A percentile compares a stretch with the other conserved stretches of the same genome.
Conservation (phyloP, 53 echinoderm and acorn worm genomes). For the Astropecten irregularis region DNA sequence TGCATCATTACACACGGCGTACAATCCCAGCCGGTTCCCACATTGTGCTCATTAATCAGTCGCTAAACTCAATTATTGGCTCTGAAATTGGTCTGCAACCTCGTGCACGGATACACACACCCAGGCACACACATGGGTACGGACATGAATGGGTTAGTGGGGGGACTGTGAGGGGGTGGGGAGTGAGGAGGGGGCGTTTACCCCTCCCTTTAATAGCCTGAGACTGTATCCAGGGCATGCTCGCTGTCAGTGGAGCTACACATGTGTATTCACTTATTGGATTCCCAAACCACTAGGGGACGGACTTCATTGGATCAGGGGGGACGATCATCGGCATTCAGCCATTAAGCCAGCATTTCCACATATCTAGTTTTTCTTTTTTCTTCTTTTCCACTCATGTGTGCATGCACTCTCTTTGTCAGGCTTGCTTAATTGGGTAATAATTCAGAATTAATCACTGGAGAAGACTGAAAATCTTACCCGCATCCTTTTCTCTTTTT, state of each 20-base stretch:
- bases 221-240: neutral
- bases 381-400: too few relatives aligned
- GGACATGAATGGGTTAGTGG: too few relatives aligned
- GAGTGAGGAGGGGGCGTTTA: neutral
- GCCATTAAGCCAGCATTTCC: neutral
- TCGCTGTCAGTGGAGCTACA: neutral
- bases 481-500: neutral
- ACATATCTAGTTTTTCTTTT: neutral
- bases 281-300: constrained; percentile 8
- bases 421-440: constrained; percentile 33
- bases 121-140: neutral
- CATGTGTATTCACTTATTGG: neutral
- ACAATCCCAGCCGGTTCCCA: neutral
- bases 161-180: too few relatives aligned
- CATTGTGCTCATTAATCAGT: neutral
- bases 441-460: constrained; percentile 11
- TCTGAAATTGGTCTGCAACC: neutral
- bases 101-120: too few relatives aligned
- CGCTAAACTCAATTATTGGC: constrained; percentile 5
- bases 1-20: neutral
- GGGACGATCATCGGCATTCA: neutral
- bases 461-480: neutral
- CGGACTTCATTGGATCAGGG: neutral
- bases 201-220: neutral
- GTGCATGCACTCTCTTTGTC: neutral